Percentiles rank a stretch among this genome's conserved stretches.
These are phyloP conservation scores for Drosophila villosipedis DNA, from an alignment of 2,888 invertebrate genomes.

Conservation along the genomic window DNA sequence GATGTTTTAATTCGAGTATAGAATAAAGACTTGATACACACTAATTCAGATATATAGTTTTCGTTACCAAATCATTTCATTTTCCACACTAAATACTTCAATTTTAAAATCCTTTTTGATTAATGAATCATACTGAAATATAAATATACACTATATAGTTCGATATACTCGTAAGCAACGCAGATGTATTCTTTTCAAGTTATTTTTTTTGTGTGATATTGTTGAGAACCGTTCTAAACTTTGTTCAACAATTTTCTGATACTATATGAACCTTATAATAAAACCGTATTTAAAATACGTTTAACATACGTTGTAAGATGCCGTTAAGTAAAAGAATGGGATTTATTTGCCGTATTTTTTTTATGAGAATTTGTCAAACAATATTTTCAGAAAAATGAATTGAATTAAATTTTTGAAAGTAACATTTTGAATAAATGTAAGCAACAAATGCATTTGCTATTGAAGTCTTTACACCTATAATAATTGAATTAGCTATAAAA, in stretches of 20 bases:
- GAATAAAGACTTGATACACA: neutral
- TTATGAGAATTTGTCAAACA: neutral
- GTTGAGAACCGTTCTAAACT: neutral
- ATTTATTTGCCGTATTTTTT: neutral
- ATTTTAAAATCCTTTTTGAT: neutral
- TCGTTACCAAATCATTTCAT: neutral
- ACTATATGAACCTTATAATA: neutral
- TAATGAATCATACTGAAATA: neutral
- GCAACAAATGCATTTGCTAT: neutral
- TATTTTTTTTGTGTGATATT: neutral
- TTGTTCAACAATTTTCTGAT: neutral
- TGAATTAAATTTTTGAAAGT: neutral
- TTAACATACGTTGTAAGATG: neutral
- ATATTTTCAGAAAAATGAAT: neutral
- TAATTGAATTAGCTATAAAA: neutral
- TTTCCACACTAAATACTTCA: neutral
- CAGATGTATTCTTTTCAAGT: neutral
- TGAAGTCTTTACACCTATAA: neutral
- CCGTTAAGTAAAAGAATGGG: neutral
- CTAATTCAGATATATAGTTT: neutral
- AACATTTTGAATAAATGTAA: neutral
- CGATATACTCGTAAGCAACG: neutral
- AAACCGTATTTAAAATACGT: constrained; percentile 3
- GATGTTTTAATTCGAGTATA: neutral
- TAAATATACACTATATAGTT: neutral